Evolutionary conservation across 1,140 invertebrate genomes (phyloP), one percentile per base, ranked within the genome.

Genomic region (Oncopodura yosiiana): DNA sequence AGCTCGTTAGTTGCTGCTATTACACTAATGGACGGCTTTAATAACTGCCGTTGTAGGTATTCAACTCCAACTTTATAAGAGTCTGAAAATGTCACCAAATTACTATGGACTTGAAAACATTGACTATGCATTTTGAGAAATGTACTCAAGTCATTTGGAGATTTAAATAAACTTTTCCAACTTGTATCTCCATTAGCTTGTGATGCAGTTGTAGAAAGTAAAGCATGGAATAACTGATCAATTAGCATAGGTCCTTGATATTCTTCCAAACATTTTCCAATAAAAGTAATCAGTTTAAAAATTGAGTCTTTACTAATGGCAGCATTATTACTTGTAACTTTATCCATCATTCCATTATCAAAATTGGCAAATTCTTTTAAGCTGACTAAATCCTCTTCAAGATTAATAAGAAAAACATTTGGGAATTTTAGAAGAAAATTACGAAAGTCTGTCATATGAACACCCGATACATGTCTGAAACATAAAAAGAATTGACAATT

Each of bases 401-500:
- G 81, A 59, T 81, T 75, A 53, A 80, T 83, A 49, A 84, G 79
- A 70, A 95, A 96, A 39, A 83, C 82, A 52, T 93, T 86, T 0
- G 86, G 79, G 70, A 89, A 87, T 66, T 84, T 84, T 30, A 78
- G 64, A 1, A 96, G 74, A 69, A 96, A 96, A 51, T 94, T 90
- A 60, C 82, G 82, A 68, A 96, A 96, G 71, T 95, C 91, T 69
- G 85, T 88, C 60, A 92, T 86, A 67, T 94, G 88, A 68, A 94
- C 88, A 55, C 81, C 81, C 30, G 91, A 94, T 60, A 96, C 91
- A 68, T 95, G 90, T 49, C n/a, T n/a, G n/a, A n/a, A n/a, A n/a
- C n/a, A n/a, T n/a, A n/a, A n/a, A n/a, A n/a, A n/a, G n/a, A n/a
- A n/a, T n/a, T n/a, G n/a, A n/a, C n/a, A n/a, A n/a, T n/a, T n/a